Evolutionary conservation across 2,113 vertebrate species (phyloP).

Genomic region (Anhinga anhinga): DNA sequence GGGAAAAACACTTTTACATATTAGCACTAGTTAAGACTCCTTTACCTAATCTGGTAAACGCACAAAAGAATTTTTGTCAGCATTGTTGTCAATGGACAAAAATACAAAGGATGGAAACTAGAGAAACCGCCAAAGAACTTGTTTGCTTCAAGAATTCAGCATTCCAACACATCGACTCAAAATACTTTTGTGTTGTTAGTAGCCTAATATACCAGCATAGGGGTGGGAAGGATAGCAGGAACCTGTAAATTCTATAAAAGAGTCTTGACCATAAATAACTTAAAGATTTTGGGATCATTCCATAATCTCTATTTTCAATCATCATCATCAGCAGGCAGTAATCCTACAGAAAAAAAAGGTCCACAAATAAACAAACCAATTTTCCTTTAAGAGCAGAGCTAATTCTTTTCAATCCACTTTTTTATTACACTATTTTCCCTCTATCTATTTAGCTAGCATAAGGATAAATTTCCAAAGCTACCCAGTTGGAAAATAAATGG

Average conservation of each 20-base stretch:
- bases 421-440: slow-evolving; percentile 80
- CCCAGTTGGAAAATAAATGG: slow-evolving; percentile 82
- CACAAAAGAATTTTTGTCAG: background rate
- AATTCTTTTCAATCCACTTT: slow-evolving; percentile 82
- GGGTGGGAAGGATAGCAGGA: background rate
- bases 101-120: background rate
- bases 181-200: background rate
- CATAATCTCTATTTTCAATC: slow-evolving; percentile 66
- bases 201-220: background rate
- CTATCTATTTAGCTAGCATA: slow-evolving; percentile 78
- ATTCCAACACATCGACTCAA: background rate
- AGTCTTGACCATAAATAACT: slow-evolving; percentile 44
- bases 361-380: slow-evolving; percentile 79
- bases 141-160: background rate
- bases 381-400: slow-evolving; percentile 80
- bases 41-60: background rate
- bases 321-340: slow-evolving; percentile 64
- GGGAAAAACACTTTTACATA: background rate
- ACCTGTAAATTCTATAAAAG: background rate
- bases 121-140: background rate
- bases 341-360: slow-evolving; percentile 55
- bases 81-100: background rate
- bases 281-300: slow-evolving; percentile 55
- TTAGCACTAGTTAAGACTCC: background rate
- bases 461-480: slow-evolving; percentile 83